phyloP scores from a whole-genome alignment of 2,888 invertebrate genomes.

The Calameuta pallipes region DNA sequence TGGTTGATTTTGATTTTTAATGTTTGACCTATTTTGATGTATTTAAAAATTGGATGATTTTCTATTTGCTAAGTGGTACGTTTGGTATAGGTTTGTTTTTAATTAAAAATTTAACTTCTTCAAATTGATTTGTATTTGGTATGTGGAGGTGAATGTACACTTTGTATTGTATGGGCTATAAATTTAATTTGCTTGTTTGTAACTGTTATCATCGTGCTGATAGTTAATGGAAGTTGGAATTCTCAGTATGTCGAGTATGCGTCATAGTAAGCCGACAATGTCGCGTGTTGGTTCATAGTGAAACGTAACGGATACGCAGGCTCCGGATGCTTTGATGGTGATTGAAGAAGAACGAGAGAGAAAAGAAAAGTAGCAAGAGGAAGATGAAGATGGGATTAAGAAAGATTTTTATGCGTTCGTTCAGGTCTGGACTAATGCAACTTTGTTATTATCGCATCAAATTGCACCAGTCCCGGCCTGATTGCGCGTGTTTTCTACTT shows the following conservation, averaged over 20 bases:
- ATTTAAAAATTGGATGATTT: background rate
- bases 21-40: background rate
- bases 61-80: background rate
- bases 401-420: constrained; percentile 24
- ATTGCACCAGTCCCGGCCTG: constrained; percentile 70
- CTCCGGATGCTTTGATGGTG: background rate
- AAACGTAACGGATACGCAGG: background rate
- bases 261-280: background rate
- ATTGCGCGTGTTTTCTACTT: constrained; percentile 49
- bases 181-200: background rate
- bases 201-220: background rate
- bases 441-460: constrained; percentile 64
- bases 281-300: background rate
- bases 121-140: background rate
- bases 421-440: constrained; percentile 66
- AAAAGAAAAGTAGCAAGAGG: background rate
- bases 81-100: background rate
- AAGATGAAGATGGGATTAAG: background rate
- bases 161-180: background rate
- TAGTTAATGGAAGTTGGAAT: background rate
- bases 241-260: background rate
- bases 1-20: too few species aligned
- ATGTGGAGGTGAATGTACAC: background rate
- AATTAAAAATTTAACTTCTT: background rate
- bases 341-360: background rate